Evolutionary conservation across 2,888 invertebrate genomes (phyloP).

Genomic region (Trissonchulus latispiculum): DNA sequence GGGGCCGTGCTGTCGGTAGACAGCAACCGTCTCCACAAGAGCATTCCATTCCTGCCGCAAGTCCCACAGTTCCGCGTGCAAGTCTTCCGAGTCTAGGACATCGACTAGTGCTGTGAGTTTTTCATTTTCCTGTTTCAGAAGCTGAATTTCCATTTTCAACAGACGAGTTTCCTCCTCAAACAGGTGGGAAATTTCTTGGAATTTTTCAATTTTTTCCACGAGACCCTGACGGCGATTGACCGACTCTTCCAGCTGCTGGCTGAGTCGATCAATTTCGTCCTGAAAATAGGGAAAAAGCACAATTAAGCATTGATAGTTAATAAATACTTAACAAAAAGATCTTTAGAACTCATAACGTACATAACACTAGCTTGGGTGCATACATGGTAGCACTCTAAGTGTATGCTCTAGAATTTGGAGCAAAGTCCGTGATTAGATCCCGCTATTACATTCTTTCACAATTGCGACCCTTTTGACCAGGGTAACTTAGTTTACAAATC

Average conservation of each 20-base stretch:
- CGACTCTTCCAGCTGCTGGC: conserved; percentile 29
- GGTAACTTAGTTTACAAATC: too few relatives aligned
- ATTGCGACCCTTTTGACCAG: too few relatives aligned
- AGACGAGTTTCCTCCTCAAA: conserved; percentile 31
- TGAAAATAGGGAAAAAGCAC: conserved; percentile 21
- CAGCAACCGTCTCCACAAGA: not conserved
- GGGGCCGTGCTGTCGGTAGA: not conserved
- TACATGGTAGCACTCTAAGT: too few relatives aligned
- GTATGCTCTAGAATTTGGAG: too few relatives aligned
- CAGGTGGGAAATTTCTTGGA: conserved; percentile 29
- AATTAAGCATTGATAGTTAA: not conserved
- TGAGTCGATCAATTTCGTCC: conserved; percentile 33
- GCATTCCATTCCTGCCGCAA: not conserved
- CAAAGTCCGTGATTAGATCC: too few relatives aligned
- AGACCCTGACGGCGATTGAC: conserved; percentile 31
- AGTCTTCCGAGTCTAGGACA: too few relatives aligned
- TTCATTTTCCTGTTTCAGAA: conserved; percentile 21
- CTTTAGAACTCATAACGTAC: too few relatives aligned
- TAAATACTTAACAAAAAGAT: too few relatives aligned
- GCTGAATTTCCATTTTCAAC: conserved; percentile 27
- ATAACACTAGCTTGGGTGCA: too few relatives aligned
- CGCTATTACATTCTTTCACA: too few relatives aligned
- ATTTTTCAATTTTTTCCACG: conserved; percentile 29
- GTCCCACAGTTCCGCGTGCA: not conserved
- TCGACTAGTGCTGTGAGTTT: not conserved